Base-by-base conservation (phyloP, 2,888 invertebrate genomes). In the Athetis lepigone region DNA sequence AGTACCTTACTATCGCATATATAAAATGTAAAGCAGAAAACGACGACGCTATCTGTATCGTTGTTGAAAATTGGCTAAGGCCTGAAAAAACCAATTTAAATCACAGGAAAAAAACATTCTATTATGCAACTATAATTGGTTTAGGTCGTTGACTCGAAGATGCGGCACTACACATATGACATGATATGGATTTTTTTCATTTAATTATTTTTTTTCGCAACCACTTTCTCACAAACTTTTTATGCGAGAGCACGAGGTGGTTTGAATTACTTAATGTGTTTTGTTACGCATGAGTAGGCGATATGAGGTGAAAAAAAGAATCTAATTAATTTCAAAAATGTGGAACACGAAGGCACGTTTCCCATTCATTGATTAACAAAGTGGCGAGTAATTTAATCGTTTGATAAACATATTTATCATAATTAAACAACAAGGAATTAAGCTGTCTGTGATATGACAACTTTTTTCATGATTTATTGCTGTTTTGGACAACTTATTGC, bases 61-160 rank as follows among this genome's bases (percentile, higher is more conserved):
- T 75, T 80, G 90, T 89, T 87, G 86, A 85, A 88, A 89, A 88
- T 90, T 90, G 87, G 84, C 80, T 86, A 85, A 85, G 82, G 80
- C 73, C 79, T 76, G 75, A 83, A 90, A 90, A 91, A 93, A 88
- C 79, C 84, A 88, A 92, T 92, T 90, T 85, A 85, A 85, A 82
- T 84, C 79, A 78, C 76, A 75, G 72, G 72, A 81, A 84, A 85
- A 88, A 88, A 83, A 81, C 81, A 71, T 84, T 82, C 88, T 83
- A 92, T 93, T 92, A 92, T 90, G 90, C 88, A 91, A 90, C 87
- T 70, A 85, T 92, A 92, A 93, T 92, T 92, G 92, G 89, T 85
- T 91, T 77, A 80, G 92, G 93, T 92, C 90, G 86, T 84, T 88
- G 93, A 92, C 93, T 80, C 71, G 74, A 80, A 86, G 85, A 86